Base-by-base conservation (phyloP, 2,797 vertebrate species). In the Galaxias olidus region DNA sequence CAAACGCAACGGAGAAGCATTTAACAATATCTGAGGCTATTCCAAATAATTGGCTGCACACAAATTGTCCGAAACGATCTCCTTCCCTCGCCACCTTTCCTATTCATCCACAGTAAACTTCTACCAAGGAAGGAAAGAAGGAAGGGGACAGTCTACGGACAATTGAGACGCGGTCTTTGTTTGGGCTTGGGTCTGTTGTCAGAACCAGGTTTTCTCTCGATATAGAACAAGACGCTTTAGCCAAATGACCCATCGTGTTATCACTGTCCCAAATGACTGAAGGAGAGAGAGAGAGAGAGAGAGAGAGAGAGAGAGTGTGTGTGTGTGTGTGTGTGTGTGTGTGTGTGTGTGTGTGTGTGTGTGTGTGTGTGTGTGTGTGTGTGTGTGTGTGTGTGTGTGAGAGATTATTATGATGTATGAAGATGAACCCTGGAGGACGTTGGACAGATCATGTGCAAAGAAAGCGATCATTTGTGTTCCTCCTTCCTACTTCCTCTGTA, bases 181-280 rank as follows among this genome's bases (percentile, higher is more conserved):
- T n/a, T n/a, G n/a, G 3, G 30, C 30, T 30, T 30, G 30, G 30
- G 3, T 30, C 30, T 30, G 30, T 30, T 30, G 6, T 30, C 30
- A 30, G 30, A 30, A 30, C 30, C 75, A 60, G 61, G 70, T 68
- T 53, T 78, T 65, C 72, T 77, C 30, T 30, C 3, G 30, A 30
- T 2, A 30, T 6, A 6, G 30, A 30, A 30, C 30, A 30, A 17
- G 55, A 74, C 68, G n/a, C n/a, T n/a, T n/a, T n/a, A n/a, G 77
- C 76, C 72, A 68, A 66, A 68, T 66, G 70, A 79, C 69, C 71
- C 69, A n/a, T n/a, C n/a, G n/a, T n/a, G n/a, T n/a, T 81, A 78
- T 66, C 72, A 76, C 74, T 71, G 54, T 49, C 30, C 56, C 14
- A 0, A 66, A 59, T n/a, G 74, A 30, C 30, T 3, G 30, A 30